Base-by-base conservation (phyloP, 2,797 vertebrate species). In the Mormyrus hasselquistii region DNA sequence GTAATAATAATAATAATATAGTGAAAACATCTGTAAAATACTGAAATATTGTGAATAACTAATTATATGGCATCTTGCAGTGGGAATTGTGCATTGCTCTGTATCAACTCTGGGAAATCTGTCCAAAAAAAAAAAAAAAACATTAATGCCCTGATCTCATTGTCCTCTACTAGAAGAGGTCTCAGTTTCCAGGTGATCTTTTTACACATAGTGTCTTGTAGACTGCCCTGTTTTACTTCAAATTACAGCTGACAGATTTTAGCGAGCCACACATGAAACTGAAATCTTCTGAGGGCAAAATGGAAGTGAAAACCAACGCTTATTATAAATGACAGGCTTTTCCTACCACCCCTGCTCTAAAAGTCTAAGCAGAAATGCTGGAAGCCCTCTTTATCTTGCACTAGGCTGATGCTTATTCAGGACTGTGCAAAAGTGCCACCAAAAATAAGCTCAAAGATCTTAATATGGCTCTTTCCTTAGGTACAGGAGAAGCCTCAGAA, bases 281-380 rank as follows among this genome's bases (percentile, higher is more conserved):
- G 29, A 57, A 87, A 34, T n/a, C 86, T 62, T 87, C 14, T 29
- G 86, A 53, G 49, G 83, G 47, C 49, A 85, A 50, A 49, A 85
- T 44, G 12, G 83, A 85, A 50, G 49, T 53, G 83, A 85, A 53
- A 85, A 44, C 73, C 49, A 53, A 85, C 49, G 22, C 49, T 85
- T 53, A 53, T 85, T 85, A 50, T 85, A 85, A 50, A 85, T 53
- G 83, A 85, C 83, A 85, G 83, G 83, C 83, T 53, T 85, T 85
- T 85, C 83, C 83, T 85, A 49, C 83, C 47, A 34, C 83, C 49
- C 83, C 83, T 50, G 47, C 83, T 50, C 19, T 49, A 25, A 4
- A 29, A 14, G 10, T 9, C 10, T 47, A 29, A 47, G 82, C 44
- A n/a, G 82, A 84, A n/a, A 79, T 19, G 4, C 82, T 25, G 82